Percentiles rank a stretch among this genome's conserved stretches.
Conservation (phyloP, 2,888 invertebrate genomes). For the Amphipyra berbera region DNA sequence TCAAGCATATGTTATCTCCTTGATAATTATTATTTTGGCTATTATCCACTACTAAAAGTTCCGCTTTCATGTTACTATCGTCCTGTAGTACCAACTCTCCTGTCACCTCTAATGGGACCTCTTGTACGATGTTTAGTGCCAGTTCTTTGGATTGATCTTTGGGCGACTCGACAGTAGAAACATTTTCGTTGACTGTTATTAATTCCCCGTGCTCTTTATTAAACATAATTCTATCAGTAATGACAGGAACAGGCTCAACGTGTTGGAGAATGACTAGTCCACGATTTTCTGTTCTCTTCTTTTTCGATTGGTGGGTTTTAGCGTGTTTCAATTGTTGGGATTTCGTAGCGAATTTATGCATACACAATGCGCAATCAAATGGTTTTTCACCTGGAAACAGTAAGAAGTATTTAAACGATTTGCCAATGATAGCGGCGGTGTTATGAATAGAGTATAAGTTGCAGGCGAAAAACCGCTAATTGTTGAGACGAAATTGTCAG, state of each 20-base stretch:
- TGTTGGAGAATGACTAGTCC: constrained; percentile 55
- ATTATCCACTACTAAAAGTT: constrained; percentile 72
- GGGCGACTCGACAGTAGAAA: neutral
- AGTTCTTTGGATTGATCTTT: constrained; percentile 28
- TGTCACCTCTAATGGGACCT: constrained; percentile 71
- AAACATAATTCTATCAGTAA: constrained; percentile 29
- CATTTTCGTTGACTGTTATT: constrained; percentile 37
- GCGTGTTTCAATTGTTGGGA: constrained; percentile 76
- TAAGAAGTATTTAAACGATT: neutral
- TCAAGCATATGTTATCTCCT: constrained; percentile 58
- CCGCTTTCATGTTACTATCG: constrained; percentile 68
- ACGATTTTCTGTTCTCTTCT: constrained; percentile 62
- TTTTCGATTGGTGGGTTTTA: constrained; percentile 71
- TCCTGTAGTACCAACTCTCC: constrained; percentile 74
- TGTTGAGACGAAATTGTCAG: too few species aligned
- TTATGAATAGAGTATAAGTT: too few species aligned
- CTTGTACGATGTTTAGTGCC: constrained; percentile 38
- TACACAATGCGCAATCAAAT: constrained; percentile 78
- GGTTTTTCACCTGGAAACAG: constrained; percentile 79
- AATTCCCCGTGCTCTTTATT: constrained; percentile 35
- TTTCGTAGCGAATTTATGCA: constrained; percentile 75
- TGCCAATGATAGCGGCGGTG: too few species aligned
- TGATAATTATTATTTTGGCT: constrained; percentile 54
- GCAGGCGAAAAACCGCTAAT: too few species aligned
- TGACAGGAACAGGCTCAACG: constrained; percentile 13